Evolutionary conservation across 2,888 invertebrate genomes (phyloP), one percentile per base, ranked within the genome.

Genomic region (Anagyrus pseudococci): DNA sequence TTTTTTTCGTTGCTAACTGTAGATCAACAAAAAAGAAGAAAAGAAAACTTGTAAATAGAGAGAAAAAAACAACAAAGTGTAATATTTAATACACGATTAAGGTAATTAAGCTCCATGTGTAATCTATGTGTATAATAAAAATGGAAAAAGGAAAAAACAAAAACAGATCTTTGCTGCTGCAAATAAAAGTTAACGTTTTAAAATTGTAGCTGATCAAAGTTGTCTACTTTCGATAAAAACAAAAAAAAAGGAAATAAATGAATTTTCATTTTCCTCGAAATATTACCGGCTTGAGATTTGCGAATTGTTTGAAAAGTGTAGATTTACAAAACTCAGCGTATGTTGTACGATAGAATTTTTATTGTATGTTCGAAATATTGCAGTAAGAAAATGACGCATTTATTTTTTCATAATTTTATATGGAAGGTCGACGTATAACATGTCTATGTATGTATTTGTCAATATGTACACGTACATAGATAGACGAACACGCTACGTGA

Each of bases 391-490:
- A 19, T 10, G 19, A 58, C 10, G 63, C 54, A 62, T 63, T 63
- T 63, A 63, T 63, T 63, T 49, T 37, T 63, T 58, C 55, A 59
- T 59, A 44, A 55, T 55, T 58, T 54, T 63, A 20, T 57, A 57
- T 33, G 41, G 19, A 41, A 49, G 23, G n/a, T 22, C 4, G 20
- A 41, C 47, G 47, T 40, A 33, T 44, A 55, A 50, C 43, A 48
- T 33, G 8, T 49, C 33, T 29, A 17, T 41, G 47, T 26, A 47
- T 33, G 37, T 41, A 44, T 8, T 20, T 52, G 56, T 53, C 23
- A 29, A 49, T 58, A 54, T 33, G 15, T 29, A 17, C 10, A 37
- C 15, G 13, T 13, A 37, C 15, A 37, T 8, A 37, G 15, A 15
- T 4, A 37, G 2, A 15, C 10, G 33, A 10, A 29, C 29, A 29